A percentile compares a stretch with the other conserved stretches of the same genome.
Evolutionary conservation across 2,888 invertebrate species (phyloP).

Genomic region (Chesias legatella): DNA sequence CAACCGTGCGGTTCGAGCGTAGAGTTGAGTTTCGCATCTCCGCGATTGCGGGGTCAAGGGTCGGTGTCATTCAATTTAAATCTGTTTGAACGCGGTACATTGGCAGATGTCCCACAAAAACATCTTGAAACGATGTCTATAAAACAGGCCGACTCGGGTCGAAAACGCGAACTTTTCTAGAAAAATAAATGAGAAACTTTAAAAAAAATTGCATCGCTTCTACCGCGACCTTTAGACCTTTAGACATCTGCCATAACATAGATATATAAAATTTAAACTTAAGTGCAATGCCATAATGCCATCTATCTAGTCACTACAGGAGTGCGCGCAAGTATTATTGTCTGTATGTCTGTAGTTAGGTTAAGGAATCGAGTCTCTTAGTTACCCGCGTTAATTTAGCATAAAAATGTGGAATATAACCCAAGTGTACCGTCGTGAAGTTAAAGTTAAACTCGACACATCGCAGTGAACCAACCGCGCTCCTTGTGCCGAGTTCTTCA

Average conservation of each 20-base stretch:
- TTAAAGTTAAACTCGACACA: neutral
- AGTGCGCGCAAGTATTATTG: slow-evolving; percentile 21
- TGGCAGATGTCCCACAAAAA: slow-evolving; percentile 5
- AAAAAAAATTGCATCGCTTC: slow-evolving; percentile 14
- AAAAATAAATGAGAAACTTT: slow-evolving; percentile 8
- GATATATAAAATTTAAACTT: slow-evolving; percentile 3
- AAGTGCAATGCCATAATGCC: slow-evolving; percentile 26
- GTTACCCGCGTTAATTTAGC: slow-evolving; percentile 8
- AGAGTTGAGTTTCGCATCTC: slow-evolving; percentile 1
- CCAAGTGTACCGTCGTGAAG: slow-evolving; percentile 1
- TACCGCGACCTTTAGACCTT: neutral
- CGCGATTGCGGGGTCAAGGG: neutral
- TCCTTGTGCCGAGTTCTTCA: too few relatives aligned
- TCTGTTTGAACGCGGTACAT: slow-evolving; percentile 7
- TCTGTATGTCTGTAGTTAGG: slow-evolving; percentile 17
- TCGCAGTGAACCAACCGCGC: neutral
- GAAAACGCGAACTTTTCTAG: slow-evolving; percentile 8
- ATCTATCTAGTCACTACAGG: slow-evolving; percentile 27
- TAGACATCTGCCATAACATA: slow-evolving; percentile 10
- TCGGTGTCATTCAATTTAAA: slow-evolving; percentile 9
- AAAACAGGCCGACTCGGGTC: neutral
- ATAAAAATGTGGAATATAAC: slow-evolving; percentile 2
- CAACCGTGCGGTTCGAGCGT: neutral
- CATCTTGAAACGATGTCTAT: slow-evolving; percentile 4
- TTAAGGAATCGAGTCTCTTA: slow-evolving; percentile 19